Evolutionary conservation across 2,888 invertebrate genomes (phyloP), one percentile per base, ranked within the genome.

Genomic region (Dichetophora obliterata): DNA sequence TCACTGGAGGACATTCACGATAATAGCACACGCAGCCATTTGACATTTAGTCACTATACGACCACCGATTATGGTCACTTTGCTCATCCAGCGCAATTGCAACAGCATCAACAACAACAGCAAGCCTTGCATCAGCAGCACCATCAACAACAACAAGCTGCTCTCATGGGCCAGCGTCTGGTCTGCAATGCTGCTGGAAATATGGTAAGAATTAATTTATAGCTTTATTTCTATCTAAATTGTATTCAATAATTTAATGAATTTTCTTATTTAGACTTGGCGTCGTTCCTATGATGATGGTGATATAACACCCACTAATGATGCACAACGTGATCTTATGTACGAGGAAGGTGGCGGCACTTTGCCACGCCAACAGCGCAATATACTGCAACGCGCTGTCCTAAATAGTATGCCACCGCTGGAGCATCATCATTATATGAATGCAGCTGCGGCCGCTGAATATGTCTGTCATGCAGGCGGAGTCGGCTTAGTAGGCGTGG

Each of bases 271-370:
- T 9, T 31, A 90, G 79, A 88, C 90, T 79, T 94, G 94, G 94
- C 91, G 94, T 84, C 91, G 95, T 83, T 94, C 95, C 79, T 95
- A 95, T 87, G 96, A 96, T 88, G 96, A 96, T 86, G 96, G 96
- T 22, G 96, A 97, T 88, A 94, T 96, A 80, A 96, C 96, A 48
- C 95, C 95, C 16, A 96, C 96, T 66, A 96, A 96, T 86, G 96
- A 96, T 88, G 88, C 88, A 70, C 85, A 86, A 50, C 85, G 88
- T 72, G 89, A 89, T 81, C 81, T 89, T 73, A 84, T 90, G 78
- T 88, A 88, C 74, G 88, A 88, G 79, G 94, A 94, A 83, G 95
- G 95, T 0, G 95, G 95, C 2, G 96, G 96, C 8, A 97, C 97
- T 0, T 89, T 97, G 79, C 96, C 97, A 0, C 92, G 97, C 75